Evolutionary conservation across 2,113 vertebrate genomes (phyloP), one percentile per base, ranked within the genome.

Genomic region (Callopanchax toddi): DNA sequence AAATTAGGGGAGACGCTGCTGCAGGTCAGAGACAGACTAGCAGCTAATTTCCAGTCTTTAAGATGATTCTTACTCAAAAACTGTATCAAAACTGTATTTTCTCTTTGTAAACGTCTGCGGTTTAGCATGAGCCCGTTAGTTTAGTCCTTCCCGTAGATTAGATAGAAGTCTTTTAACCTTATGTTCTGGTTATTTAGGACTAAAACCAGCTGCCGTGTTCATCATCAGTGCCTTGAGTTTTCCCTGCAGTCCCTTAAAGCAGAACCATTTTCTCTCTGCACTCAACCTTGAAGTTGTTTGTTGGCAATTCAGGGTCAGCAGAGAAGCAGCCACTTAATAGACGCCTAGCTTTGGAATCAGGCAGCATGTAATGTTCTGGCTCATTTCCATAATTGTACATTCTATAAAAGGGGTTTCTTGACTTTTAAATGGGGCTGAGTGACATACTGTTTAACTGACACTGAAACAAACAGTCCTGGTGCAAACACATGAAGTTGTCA

Each of bases 241-340:
- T 49, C 39, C 39, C 44, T 23, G 22, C 20, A 34, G 50, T 36
- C 51, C 37, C 58, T 68, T 36, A 45, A 59, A 60, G 46, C 20
- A 59, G 32, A 74, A 22, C 16, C 15, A 11, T 71, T 67, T 67
- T 37, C 59, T 59, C 42, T 42, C 23, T 18, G 42, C 43, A 23
- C 61, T 62, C 62, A 63, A 59, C 67, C 73, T 77, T 78, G 67
- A 53, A 63, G 70, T 12, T 23, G 59, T 58, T 60, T 71, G 71
- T 11, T 26, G 45, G 44, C 43, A 36, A 70, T 53, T 57, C 67
- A 73, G 60, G 60, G 67, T 62, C 71, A 53, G 67, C 45, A 15
- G 18, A 51, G 46, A 72, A 60, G 50, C 5, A 2, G 37, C 0
- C 0, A 3, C 44, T 67, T 57, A 43, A 70, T 11, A 54, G 49